phyloP scores from a whole-genome alignment of 1,140 invertebrate species.

The Bathynomus jamesi region DNA sequence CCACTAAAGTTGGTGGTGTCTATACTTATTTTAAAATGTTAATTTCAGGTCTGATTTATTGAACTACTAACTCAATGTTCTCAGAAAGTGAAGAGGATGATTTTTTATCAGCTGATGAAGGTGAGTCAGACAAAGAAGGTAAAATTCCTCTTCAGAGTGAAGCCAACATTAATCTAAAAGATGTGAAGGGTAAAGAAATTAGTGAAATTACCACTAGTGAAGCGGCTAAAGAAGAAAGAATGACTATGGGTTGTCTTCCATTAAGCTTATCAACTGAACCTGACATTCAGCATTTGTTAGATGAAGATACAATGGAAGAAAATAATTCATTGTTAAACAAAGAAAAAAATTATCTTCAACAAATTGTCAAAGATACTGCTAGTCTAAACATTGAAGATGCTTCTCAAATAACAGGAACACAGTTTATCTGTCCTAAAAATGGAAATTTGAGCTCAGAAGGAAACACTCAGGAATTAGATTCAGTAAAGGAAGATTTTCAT shows the following conservation, averaged over 20 bases:
- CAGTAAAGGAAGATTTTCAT: not conserved
- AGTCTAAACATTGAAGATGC: not conserved
- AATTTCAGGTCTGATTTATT: no score
- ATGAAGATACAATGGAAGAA: no score
- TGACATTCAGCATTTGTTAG: no score
- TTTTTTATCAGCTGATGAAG: not conserved
- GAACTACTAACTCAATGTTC: not conserved
- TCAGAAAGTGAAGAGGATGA: not conserved
- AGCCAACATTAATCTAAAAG: not conserved
- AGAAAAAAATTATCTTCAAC: not conserved
- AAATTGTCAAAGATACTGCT: not conserved
- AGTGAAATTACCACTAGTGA: not conserved
- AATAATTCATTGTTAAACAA: no score
- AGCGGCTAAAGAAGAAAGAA: not conserved
- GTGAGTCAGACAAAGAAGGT: not conserved
- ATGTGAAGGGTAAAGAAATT: not conserved
- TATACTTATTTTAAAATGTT: no score
- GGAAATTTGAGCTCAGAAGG: not conserved
- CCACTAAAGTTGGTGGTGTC: no score
- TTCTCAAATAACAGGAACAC: no score
- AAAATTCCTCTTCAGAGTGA: not conserved
- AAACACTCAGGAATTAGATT: not conserved
- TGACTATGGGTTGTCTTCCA: no score
- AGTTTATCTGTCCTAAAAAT: not conserved
- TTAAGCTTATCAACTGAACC: no score